A percentile compares a stretch with the other conserved stretches of the same genome.
Evolutionary conservation across 2,113 vertebrate genomes (phyloP).

Genomic region (Leptodactylus fuscus): DNA sequence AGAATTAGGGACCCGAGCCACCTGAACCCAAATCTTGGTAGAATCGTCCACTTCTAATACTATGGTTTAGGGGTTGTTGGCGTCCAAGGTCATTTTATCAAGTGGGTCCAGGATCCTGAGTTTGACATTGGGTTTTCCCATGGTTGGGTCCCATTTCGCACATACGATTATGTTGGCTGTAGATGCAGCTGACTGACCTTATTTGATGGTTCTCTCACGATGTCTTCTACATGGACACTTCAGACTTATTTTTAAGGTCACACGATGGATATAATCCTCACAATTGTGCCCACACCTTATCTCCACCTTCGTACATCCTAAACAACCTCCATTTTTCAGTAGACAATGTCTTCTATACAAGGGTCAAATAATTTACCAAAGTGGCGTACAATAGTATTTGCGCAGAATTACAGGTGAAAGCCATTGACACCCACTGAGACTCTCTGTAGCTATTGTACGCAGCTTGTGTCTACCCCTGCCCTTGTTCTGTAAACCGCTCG

Average conservation of each 20-base stretch:
- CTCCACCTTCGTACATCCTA: background rate
- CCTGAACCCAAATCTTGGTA: no score
- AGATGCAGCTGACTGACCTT: no score
- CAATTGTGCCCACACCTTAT: no score
- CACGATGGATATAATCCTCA: background rate
- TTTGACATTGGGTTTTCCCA: no score
- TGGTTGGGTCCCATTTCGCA: no score
- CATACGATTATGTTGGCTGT: no score
- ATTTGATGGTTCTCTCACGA: no score
- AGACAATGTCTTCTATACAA: background rate
- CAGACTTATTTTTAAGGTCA: background rate
- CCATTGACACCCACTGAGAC: background rate
- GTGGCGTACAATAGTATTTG: background rate
- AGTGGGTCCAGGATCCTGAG: no score
- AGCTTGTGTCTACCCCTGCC: background rate
- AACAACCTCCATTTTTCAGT: background rate
- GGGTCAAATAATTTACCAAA: background rate
- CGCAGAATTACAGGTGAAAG: background rate
- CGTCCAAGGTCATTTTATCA: no score
- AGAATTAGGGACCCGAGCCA: no score
- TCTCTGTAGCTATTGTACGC: constrained; percentile 3
- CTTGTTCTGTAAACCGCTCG: constrained; percentile 24
- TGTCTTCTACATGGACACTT: background rate
- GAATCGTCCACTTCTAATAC: no score
- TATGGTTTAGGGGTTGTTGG: no score